Conservation (phyloP, 2,113 vertebrate genomes). For the Struthio camelus region DNA sequence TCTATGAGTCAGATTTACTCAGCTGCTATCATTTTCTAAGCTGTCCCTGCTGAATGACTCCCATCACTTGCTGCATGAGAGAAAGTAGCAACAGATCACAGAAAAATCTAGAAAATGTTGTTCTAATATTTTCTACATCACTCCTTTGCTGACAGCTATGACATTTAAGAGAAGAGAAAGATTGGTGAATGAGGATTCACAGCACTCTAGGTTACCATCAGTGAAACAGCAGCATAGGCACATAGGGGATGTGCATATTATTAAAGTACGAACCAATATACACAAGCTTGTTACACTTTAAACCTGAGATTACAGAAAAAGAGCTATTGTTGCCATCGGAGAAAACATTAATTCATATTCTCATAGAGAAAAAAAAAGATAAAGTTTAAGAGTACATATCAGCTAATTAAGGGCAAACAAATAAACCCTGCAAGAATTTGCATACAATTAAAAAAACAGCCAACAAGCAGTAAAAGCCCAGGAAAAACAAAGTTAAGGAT, state of each 20-base stretch:
- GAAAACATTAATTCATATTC: neutral
- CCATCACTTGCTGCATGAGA: slow-evolving; percentile 28
- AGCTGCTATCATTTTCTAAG: slow-evolving; percentile 55
- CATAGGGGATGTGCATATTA: slow-evolving; percentile 22
- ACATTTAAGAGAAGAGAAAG: slow-evolving; percentile 54
- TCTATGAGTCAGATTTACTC: slow-evolving; percentile 62
- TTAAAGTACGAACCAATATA: slow-evolving; percentile 41
- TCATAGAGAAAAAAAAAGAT: neutral
- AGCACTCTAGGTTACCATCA: neutral
- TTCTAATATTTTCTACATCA: slow-evolving; percentile 63
- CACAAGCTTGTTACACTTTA: slow-evolving; percentile 5
- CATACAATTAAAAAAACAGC: neutral
- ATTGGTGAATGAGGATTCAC: slow-evolving; percentile 26
- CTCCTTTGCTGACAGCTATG: slow-evolving; percentile 52
- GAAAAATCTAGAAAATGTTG: slow-evolving; percentile 65
- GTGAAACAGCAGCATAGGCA: slow-evolving; percentile 8
- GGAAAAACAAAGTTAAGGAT: neutral
- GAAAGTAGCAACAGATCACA: slow-evolving; percentile 47
- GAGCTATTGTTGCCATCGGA: neutral
- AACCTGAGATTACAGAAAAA: neutral
- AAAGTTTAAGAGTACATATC: neutral
- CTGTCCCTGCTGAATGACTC: slow-evolving; percentile 53
- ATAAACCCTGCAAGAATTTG: neutral
- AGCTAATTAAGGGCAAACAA: neutral
- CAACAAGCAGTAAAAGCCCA: neutral